Conservation (phyloP, 2,797 vertebrate species). For the Enteromius fasciolatus region DNA sequence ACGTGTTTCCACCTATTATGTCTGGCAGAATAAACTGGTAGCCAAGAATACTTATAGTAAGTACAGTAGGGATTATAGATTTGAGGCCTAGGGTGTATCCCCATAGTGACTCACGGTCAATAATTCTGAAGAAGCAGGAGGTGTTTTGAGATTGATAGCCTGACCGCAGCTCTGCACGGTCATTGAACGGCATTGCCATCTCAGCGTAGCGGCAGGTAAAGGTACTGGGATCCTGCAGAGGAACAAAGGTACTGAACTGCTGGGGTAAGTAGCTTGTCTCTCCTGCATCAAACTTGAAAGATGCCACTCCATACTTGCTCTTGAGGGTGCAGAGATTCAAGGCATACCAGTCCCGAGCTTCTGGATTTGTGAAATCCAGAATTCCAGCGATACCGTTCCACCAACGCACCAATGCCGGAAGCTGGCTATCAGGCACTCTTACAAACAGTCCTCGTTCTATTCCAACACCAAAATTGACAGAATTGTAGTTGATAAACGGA, state of each 20-base stretch:
- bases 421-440: slow-evolving; percentile 78
- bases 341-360: slow-evolving; percentile 87
- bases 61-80: slow-evolving; percentile 91
- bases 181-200: slow-evolving; percentile 86
- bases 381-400: slow-evolving; percentile 93
- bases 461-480: slow-evolving; percentile 82
- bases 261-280: slow-evolving; percentile 92
- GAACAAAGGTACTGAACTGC: slow-evolving; percentile 84
- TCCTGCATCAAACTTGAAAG: slow-evolving; percentile 94
- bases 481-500: slow-evolving; percentile 90
- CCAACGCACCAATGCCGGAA: slow-evolving; percentile 91
- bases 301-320: slow-evolving; percentile 81
- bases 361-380: slow-evolving; percentile 92
- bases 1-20: slow-evolving; percentile 87
- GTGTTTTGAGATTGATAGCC: slow-evolving; percentile 93
- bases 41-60: slow-evolving; percentile 81
- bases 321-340: slow-evolving; percentile 81
- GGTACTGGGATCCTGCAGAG: slow-evolving; percentile 84
- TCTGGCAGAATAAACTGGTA: slow-evolving; percentile 89
- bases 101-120: slow-evolving; percentile 93
- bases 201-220: slow-evolving; percentile 89
- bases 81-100: slow-evolving; percentile 91
- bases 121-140: slow-evolving; percentile 95
- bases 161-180: slow-evolving; percentile 85
- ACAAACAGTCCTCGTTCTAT: slow-evolving; percentile 87